A percentile compares a stretch with the other conserved stretches of the same genome.
These are phyloP conservation scores for Adelphocoris suturalis DNA, from an alignment of 2,888 invertebrate genomes.

Conservation along the genomic window DNA sequence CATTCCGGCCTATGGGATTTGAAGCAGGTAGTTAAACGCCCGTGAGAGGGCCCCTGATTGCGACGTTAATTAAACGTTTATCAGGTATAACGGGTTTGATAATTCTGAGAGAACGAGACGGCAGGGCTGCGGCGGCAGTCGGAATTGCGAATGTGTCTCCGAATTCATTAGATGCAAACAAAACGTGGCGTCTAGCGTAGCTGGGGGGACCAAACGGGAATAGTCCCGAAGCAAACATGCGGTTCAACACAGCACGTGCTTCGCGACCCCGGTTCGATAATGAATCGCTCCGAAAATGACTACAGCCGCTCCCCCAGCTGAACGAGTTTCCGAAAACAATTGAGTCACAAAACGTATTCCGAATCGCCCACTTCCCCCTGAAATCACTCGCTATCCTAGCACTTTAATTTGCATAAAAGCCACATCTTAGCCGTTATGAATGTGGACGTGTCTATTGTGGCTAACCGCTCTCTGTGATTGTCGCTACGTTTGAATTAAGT, in stretches of 20 bases:
- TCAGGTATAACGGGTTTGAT: slow-evolving; percentile 24
- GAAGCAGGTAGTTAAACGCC: neutral
- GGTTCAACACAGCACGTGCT: slow-evolving; percentile 25
- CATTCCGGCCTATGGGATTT: neutral
- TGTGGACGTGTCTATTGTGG: neutral
- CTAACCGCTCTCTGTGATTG: neutral
- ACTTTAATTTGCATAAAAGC: neutral
- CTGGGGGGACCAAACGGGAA: neutral
- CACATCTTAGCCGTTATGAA: neutral
- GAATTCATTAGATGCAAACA: slow-evolving; percentile 19
- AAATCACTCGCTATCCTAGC: neutral
- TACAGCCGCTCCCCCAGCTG: neutral
- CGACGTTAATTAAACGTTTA: slow-evolving; percentile 29
- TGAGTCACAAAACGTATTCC: slow-evolving; percentile 23
- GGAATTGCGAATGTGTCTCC: neutral
- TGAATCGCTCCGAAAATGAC: slow-evolving; percentile 6
- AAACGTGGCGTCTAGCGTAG: slow-evolving; percentile 21
- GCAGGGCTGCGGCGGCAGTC: neutral
- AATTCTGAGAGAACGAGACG: neutral
- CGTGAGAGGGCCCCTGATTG: neutral
- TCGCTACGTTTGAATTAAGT: too few relatives aligned
- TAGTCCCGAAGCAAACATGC: slow-evolving; percentile 25
- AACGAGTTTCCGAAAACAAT: slow-evolving; percentile 38
- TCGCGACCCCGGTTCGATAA: neutral
- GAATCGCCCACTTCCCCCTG: neutral